Conservation (phyloP, 2,113 vertebrate genomes). For the Gyps fulvus region DNA sequence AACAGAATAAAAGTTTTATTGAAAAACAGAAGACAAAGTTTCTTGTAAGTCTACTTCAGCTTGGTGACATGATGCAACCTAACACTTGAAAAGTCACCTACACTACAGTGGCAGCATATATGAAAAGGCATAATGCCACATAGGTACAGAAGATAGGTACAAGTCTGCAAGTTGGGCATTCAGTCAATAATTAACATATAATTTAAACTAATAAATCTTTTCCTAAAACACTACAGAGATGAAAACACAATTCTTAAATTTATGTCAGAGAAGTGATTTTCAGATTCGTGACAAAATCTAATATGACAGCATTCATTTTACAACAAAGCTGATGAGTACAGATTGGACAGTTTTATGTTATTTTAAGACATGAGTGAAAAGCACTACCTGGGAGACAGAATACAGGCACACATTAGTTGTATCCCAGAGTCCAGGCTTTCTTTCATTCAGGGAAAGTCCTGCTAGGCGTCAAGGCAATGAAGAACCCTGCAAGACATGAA, state of each 20-base stretch:
- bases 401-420: background rate
- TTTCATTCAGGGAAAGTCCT: background rate
- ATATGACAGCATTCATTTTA: background rate
- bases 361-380: background rate
- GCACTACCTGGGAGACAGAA: background rate
- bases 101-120: background rate
- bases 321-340: background rate
- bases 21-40: background rate
- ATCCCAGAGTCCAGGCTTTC: background rate
- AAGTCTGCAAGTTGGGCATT: background rate
- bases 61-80: background rate
- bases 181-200: background rate
- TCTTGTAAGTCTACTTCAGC: background rate
- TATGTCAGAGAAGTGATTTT: background rate
- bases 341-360: background rate
- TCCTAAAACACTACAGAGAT: background rate
- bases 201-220: background rate
- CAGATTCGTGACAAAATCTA: background rate
- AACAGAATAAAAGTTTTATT: background rate
- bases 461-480: background rate
- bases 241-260: background rate
- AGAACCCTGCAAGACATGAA: background rate
- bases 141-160: background rate
- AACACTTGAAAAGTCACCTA: background rate
- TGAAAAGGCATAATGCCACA: background rate